These are phyloP conservation scores for Lates calcarifer DNA, from an alignment of 2,113 vertebrate species.

Conservation along the genomic window DNA sequence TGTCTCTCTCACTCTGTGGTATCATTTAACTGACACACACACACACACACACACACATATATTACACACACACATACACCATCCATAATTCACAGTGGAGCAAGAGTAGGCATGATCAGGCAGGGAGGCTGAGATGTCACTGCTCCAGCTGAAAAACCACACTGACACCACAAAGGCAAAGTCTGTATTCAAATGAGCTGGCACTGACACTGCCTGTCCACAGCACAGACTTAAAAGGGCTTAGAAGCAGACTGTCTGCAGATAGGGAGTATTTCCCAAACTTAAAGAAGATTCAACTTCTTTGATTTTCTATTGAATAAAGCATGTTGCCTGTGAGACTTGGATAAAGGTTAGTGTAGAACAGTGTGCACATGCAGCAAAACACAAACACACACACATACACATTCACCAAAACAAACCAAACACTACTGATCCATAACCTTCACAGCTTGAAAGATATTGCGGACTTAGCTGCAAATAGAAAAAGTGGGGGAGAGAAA, in stretches of 20 bases:
- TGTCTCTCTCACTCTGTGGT: constrained; percentile 25
- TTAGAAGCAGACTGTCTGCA: constrained; percentile 39
- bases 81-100: constrained; percentile 27
- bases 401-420: neutral
- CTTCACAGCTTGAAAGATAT: constrained; percentile 10
- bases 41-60: neutral
- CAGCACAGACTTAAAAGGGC: constrained; percentile 30
- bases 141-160: constrained; percentile 38
- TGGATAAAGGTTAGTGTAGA: constrained; percentile 31
- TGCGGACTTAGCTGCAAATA: constrained; percentile 10
- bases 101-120: constrained; percentile 12
- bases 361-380: neutral
- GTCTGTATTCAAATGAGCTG: constrained; percentile 59
- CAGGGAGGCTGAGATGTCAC: constrained; percentile 47
- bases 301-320: constrained; percentile 50
- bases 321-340: constrained; percentile 43
- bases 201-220: constrained; percentile 41
- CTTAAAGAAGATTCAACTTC: constrained; percentile 32
- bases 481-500: neutral
- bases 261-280: constrained; percentile 37
- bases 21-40: constrained; percentile 1
- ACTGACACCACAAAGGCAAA: constrained; percentile 60
- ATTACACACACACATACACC: neutral
- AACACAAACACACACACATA: constrained; percentile 24
- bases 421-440: constrained; percentile 23